Percentiles rank a stretch among this genome's conserved stretches.
These are phyloP conservation scores for Anastrepha obliqua DNA, from an alignment of 1,140 invertebrate species.

Conservation along the genomic window DNA sequence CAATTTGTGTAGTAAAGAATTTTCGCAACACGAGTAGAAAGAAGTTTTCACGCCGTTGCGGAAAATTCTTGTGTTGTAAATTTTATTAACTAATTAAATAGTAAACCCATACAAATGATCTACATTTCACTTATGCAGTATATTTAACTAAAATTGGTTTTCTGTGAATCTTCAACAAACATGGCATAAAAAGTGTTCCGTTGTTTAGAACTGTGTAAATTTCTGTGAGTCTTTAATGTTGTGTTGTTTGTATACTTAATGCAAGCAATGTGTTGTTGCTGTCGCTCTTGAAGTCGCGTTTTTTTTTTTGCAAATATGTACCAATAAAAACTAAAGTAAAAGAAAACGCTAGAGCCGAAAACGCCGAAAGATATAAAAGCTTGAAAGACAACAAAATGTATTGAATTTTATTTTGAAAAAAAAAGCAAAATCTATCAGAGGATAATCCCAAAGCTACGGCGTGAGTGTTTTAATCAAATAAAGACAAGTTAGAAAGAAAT, in stretches of 20 bases:
- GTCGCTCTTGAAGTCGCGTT: neutral
- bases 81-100: neutral
- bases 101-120: neutral
- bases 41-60: slow-evolving; percentile 32
- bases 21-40: slow-evolving; percentile 48
- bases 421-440: neutral
- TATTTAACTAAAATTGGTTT: neutral
- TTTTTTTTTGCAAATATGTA: slow-evolving; percentile 30
- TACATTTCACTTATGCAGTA: neutral
- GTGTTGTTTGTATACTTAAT: slow-evolving; percentile 27
- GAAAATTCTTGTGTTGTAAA: slow-evolving; percentile 38
- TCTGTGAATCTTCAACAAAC: neutral
- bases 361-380: neutral
- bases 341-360: neutral
- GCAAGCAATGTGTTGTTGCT: slow-evolving; percentile 36
- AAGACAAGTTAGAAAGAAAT: neutral
- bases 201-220: neutral
- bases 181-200: neutral
- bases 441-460: neutral
- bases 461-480: neutral
- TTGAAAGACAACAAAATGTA: slow-evolving; percentile 8
- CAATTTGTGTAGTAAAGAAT: slow-evolving; percentile 17
- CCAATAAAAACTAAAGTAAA: neutral
- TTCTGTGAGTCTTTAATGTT: slow-evolving; percentile 12
- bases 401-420: neutral